Evolutionary conservation across 1,140 invertebrate species (phyloP), one percentile per base, ranked within the genome.

Genomic region (Pectinophora gossypiella): DNA sequence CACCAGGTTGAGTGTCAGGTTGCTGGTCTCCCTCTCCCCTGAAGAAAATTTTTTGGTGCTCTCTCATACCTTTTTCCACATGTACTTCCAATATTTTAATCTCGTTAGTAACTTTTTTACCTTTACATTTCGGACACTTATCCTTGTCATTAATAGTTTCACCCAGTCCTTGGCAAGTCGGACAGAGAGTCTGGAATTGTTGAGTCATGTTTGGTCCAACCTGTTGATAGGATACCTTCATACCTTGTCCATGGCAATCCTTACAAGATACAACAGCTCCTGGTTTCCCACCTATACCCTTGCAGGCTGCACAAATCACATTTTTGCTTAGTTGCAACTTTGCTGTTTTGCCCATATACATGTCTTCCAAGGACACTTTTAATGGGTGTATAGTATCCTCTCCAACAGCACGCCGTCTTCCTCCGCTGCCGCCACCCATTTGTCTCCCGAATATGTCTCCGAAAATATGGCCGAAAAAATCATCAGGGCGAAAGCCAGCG

Each of bases 41-140:
- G 74, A 98, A 97, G 36, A 90, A 90, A 52, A 99, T 94, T 77
- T 96, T 97, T 64, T 97, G 92, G 48, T 93, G 93, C 71, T 98
- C 94, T 51, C 91, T 90, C 94, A 97, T 97, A 59, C 95, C 96
- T 86, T 96, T 96, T 65, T 98, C 96, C 57, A 99, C 92, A 76
- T 96, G 92, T 19, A 98, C 95, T 78, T 97, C 95, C 3, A 98
- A 80, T 47, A 96, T 94, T 86, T 97, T 95, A 56, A 88, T 94
- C 89, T 92, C 92, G 77, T 91, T 91, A 40, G 90, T 77, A 20
- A 95, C 92, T 85, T 97, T 97, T 54, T 92, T 93, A 13, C 96
- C 97, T 62, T 90, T 89, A 76, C 97, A 98, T 35, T 86, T 89
- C 64, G 90, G 90, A 78, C 97, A 98, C 23, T 91, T 90, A 80